Evolutionary conservation across 1,140 invertebrate species (phyloP), one percentile per base, ranked within the genome.

Genomic region (Drosophila pseudoananassae): DNA sequence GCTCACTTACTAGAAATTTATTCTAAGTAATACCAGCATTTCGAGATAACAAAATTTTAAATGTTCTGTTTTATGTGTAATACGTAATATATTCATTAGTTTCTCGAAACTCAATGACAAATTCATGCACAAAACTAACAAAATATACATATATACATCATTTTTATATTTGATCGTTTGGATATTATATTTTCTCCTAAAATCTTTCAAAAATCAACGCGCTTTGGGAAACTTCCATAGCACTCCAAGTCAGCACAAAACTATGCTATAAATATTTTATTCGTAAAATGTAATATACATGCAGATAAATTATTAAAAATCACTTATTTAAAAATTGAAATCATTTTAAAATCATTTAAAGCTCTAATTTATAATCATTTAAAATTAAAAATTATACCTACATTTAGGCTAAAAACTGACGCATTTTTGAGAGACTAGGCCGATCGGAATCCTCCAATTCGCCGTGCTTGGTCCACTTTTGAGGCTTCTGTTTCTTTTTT

Each of bases 401-500:
- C 12, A 36, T 36, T 36, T 36, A 4, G 33, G 10, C 33, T 12
- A 36, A 36, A 36, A 36, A 36, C 10, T n/a, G 33, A 12, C 4
- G 33, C 3, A n/a, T 36, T 36, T 36, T 10, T 4, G 12, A 36
- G 33, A 36, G 9, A 12, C 10, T 36, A 5, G 12, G 3, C 40
- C 10, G 15, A 27, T 5, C 54, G 20, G 9, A 27, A 27, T 14
- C 40, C 23, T n/a, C 14, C 0, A n/a, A 20, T 57, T 57, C 12
- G 23, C 1, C 7, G 23, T n/a, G 5, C 27, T 12, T 15, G 33
- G 8, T 40, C 33, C 47, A 52, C 7, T 20, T 23, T 23, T 4
- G 6, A 50, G 31, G 57, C 31, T 65, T 65, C 25, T 63, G 45
- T 49, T 50, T 31, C 15, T 43, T 15, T 43, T 46, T 49, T 64